Evolutionary conservation across 2,113 vertebrate species (phyloP).

Genomic region (Butorides virescens): DNA sequence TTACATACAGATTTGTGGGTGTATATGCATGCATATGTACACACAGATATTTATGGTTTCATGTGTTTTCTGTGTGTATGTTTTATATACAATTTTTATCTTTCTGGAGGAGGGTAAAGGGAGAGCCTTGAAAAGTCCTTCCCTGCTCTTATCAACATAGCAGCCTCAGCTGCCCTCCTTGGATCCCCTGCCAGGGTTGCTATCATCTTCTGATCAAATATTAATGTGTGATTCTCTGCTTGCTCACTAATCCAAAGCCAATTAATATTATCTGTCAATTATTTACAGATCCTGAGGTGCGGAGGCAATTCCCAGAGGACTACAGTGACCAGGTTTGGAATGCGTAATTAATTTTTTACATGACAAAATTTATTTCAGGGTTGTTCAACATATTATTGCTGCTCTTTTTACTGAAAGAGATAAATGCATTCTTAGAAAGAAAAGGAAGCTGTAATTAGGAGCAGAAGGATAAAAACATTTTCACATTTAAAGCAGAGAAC

Average conservation of each 20-base stretch:
- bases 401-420: slow-evolving; percentile 79
- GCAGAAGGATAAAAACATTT: slow-evolving; percentile 68
- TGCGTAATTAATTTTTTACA: slow-evolving; percentile 96
- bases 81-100: slow-evolving; percentile 65
- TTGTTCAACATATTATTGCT: slow-evolving; percentile 83
- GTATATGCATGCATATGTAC: background rate
- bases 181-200: slow-evolving; percentile 96
- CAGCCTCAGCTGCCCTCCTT: slow-evolving; percentile 96
- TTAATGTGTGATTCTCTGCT: slow-evolving; percentile 99
- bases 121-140: slow-evolving; percentile 84
- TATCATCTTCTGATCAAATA: slow-evolving; percentile 99
- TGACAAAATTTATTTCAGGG: slow-evolving; percentile 84
- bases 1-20: background rate
- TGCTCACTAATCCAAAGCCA: slow-evolving; percentile 99
- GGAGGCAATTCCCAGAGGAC: slow-evolving; percentile 96
- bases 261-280: slow-evolving; percentile 99
- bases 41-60: background rate
- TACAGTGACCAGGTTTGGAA: slow-evolving; percentile 99
- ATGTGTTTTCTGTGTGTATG: background rate
- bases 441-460: slow-evolving; percentile 75
- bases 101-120: slow-evolving; percentile 80
- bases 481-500: slow-evolving; percentile 39
- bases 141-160: slow-evolving; percentile 91
- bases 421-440: slow-evolving; percentile 78
- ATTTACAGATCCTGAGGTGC: slow-evolving; percentile 99